Conservation (phyloP, 2,888 invertebrate genomes). For the Taenaris catops region DNA sequence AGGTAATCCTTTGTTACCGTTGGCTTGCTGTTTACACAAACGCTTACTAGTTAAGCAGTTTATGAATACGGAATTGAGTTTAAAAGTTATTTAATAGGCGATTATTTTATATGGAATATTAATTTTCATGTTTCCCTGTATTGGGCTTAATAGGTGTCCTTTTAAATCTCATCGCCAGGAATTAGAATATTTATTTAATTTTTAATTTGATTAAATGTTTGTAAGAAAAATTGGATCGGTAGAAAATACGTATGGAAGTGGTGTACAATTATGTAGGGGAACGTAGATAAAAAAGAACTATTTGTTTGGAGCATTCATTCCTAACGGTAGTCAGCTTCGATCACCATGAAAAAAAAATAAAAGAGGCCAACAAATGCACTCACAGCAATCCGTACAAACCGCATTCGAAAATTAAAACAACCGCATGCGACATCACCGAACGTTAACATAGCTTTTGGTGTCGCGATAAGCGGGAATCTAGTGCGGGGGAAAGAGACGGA, state of each 20-base stretch:
- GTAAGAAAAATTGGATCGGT: too few relatives aligned
- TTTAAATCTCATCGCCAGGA: too few relatives aligned
- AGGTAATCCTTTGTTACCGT: slow-evolving; percentile 63
- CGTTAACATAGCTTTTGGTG: slow-evolving; percentile 54
- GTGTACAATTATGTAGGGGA: slow-evolving; percentile 14
- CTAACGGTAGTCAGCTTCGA: slow-evolving; percentile 35
- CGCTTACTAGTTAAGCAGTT: slow-evolving; percentile 72
- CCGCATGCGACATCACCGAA: slow-evolving; percentile 55
- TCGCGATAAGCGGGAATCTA: slow-evolving; percentile 29
- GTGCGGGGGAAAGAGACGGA: slow-evolving; percentile 43
- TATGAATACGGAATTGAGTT: slow-evolving; percentile 37
- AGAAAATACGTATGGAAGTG: slow-evolving; percentile 15
- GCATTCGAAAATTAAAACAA: slow-evolving; percentile 74
- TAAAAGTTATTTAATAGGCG: slow-evolving; percentile 31
- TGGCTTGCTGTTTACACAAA: slow-evolving; percentile 69
- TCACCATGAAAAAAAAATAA: slow-evolving; percentile 34
- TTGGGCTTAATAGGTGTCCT: neutral
- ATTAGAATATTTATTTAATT: too few relatives aligned
- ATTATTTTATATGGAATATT: slow-evolving; percentile 18
- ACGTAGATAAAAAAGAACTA: slow-evolving; percentile 22
- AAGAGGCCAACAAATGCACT: slow-evolving; percentile 34
- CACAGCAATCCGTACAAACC: slow-evolving; percentile 61
- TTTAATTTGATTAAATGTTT: too few relatives aligned
- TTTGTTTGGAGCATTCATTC: slow-evolving; percentile 24
- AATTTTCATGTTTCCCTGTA: slow-evolving; percentile 4